phyloP scores from a whole-genome alignment of 2,888 invertebrate genomes.

The Adineta ricciae region DNA sequence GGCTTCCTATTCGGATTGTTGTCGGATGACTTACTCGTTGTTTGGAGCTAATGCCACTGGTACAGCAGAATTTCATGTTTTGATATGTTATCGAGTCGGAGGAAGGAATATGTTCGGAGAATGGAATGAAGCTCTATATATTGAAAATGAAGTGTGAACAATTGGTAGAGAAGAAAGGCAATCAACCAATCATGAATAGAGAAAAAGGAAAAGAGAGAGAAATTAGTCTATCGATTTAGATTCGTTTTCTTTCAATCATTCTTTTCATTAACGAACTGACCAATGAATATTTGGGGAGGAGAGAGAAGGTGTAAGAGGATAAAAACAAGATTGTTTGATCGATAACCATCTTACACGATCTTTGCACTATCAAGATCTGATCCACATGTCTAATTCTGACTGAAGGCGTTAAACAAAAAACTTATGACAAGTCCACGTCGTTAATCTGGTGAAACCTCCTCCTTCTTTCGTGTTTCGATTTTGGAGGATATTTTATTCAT shows the following conservation, averaged over 20 bases:
- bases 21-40: background rate
- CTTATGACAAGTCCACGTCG: background rate
- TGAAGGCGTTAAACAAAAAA: background rate
- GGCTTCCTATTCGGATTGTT: no score
- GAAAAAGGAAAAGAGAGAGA: background rate
- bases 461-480: background rate
- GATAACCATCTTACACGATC: background rate
- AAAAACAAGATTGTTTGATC: slow-evolving; percentile 1
- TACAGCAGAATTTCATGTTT: background rate
- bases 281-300: background rate
- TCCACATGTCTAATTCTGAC: background rate
- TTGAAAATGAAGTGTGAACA: background rate
- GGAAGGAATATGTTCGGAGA: background rate
- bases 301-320: background rate
- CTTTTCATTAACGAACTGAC: background rate
- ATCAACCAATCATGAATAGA: background rate
- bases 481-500: background rate
- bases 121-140: background rate
- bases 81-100: no score
- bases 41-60: background rate
- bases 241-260: background rate
- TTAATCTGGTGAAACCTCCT: background rate
- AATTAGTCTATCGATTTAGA: background rate
- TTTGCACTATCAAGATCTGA: background rate
- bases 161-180: background rate